Percentiles rank a stretch among this genome's conserved stretches.
These are phyloP conservation scores for Euthynnus affinis DNA, from an alignment of 2,797 vertebrate species.

Conservation along the genomic window DNA sequence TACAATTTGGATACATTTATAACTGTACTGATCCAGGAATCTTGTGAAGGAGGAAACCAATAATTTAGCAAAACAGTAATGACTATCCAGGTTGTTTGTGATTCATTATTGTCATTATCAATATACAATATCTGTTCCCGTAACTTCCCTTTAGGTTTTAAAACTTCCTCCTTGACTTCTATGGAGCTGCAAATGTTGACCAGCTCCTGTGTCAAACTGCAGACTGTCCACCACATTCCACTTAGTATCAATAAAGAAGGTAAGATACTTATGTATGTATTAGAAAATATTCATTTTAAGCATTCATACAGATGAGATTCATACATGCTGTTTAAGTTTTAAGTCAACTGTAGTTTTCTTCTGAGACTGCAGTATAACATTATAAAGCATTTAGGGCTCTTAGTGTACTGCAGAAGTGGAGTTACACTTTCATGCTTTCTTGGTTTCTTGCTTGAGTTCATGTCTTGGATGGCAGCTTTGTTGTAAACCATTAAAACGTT, in stretches of 20 bases:
- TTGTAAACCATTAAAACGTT: slow-evolving; percentile 19
- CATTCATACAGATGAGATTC: not conserved
- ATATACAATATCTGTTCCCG: not conserved
- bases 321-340: not conserved
- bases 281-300: not conserved
- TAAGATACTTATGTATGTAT: slow-evolving; percentile 45
- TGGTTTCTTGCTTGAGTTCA: not conserved
- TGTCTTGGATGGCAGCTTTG: not conserved
- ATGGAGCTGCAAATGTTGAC: slow-evolving; percentile 99
- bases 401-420: not conserved
- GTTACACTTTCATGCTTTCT: not conserved
- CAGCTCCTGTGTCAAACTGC: slow-evolving; percentile 97
- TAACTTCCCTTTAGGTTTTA: slow-evolving; percentile 87
- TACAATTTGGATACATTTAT: not conserved
- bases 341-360: not conserved
- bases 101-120: too few relatives aligned
- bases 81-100: too few relatives aligned
- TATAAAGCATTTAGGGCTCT: not conserved
- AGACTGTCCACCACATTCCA: slow-evolving; percentile 96
- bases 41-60: not conserved
- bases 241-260: slow-evolving; percentile 97
- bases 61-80: too few relatives aligned
- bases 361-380: not conserved
- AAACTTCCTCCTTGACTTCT: slow-evolving; percentile 93
- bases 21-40: not conserved